Evolutionary conservation across 2,888 invertebrate genomes (phyloP), one percentile per base, ranked within the genome.

Genomic region (Oscheius sp.): DNA sequence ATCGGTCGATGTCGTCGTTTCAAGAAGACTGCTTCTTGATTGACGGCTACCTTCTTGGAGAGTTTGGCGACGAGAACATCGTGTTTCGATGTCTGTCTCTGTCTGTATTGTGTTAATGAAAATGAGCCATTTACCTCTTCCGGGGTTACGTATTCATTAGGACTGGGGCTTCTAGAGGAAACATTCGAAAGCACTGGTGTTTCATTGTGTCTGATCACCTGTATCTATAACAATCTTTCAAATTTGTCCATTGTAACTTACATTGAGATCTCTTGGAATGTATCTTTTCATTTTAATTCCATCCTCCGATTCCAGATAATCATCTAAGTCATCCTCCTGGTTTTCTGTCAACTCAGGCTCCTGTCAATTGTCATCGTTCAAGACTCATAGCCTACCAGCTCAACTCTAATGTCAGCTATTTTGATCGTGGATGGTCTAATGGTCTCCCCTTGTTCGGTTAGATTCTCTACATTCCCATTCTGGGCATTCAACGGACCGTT

Each of bases 401-500:
- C 59, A 28, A 44, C 59, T 26, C 44, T 17, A 9, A 44, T 30
- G 3, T 22, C 5, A 4, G 41, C 14, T 26, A n/a, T n/a, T n/a
- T n/a, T n/a, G n/a, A n/a, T n/a, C n/a, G n/a, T n/a, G n/a, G n/a
- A n/a, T n/a, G n/a, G n/a, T n/a, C n/a, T n/a, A n/a, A n/a, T n/a
- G n/a, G n/a, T 36, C 9, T 32, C 33, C 6, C 33, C 20, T 20
- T 50, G 24, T 50, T 54, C 54, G 24, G 30, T 26, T 28, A 9
- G 4, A 41, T 44, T 30, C 9, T 54, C 54, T 17, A 44, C 30
- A 2, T 26, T 44, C 4, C 54, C 54, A 26, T 28, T 45, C n/a
- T 68, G 64, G 17, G 69, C 61, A 28, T 66, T 66, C 22, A 70
- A 44, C 0, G 73, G 77, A 1, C 83, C 83, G 50, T 83, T 83